phyloP scores from a whole-genome alignment of 2,888 invertebrate species.

The Drymonia ruficornis region DNA sequence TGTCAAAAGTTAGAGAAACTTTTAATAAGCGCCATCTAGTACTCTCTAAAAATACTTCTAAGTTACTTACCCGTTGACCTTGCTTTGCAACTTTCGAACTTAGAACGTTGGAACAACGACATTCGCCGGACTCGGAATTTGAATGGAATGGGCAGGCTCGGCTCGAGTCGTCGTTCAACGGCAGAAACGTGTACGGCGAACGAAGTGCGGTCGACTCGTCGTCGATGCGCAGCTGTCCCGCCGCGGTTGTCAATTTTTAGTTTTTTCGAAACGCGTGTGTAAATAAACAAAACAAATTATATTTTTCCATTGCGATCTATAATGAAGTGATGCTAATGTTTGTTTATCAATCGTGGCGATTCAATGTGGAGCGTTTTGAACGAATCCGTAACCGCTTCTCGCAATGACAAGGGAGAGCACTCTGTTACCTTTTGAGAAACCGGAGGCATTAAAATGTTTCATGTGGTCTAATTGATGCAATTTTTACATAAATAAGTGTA shows the following conservation, averaged over 20 bases:
- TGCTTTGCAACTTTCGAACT: slow-evolving; percentile 78
- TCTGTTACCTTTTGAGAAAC: slow-evolving; percentile 82
- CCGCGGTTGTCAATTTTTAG: slow-evolving; percentile 77
- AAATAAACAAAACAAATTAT: slow-evolving; percentile 82
- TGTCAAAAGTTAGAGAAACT: background rate
- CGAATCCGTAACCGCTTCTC: slow-evolving; percentile 81
- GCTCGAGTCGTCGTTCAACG: slow-evolving; percentile 52
- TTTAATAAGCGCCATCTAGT: slow-evolving; percentile 56
- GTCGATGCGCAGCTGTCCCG: slow-evolving; percentile 82
- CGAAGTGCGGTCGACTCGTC: slow-evolving; percentile 84
- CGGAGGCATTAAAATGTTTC: slow-evolving; percentile 83
- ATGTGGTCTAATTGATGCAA: slow-evolving; percentile 78
- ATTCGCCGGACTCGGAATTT: slow-evolving; percentile 70
- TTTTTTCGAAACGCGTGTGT: slow-evolving; percentile 82
- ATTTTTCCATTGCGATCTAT: slow-evolving; percentile 73
- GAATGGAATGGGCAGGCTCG: slow-evolving; percentile 65
- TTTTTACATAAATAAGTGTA: slow-evolving; percentile 77
- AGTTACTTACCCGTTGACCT: slow-evolving; percentile 60
- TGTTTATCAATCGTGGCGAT: slow-evolving; percentile 73
- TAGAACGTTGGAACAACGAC: slow-evolving; percentile 70
- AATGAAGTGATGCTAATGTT: slow-evolving; percentile 80
- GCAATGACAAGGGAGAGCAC: slow-evolving; percentile 84
- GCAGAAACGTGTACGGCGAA: slow-evolving; percentile 84
- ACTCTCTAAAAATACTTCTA: slow-evolving; percentile 30
- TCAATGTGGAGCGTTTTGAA: slow-evolving; percentile 75